Evolutionary conservation across 1,140 invertebrate genomes (phyloP), one percentile per base, ranked within the genome.

Genomic region (Bradysia coprophila): DNA sequence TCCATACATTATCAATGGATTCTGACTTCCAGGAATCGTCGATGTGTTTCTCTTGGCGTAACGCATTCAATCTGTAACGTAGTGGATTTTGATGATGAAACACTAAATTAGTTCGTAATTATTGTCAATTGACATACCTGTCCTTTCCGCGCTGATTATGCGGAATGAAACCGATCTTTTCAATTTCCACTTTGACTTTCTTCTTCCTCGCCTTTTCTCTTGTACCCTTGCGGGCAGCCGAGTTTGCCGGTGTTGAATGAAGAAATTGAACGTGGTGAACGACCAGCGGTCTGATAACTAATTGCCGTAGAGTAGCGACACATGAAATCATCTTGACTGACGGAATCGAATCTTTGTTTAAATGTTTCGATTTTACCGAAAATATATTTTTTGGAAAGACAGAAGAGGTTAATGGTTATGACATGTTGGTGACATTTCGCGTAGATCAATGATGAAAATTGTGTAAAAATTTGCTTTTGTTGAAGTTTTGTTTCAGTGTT

Each of bases 191-290:
- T 57, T 81, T 80, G 28, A 78, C 69, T 61, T 79, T 82, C 38
- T 75, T 75, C 41, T 78, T 76, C 20, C 67, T 65, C 10, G 68
- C 70, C 50, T 73, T 78, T 44, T 78, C 79, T 47, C 82, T 67
- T 5, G 79, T 83, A 44, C 81, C 77, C 61, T 78, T 84, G 43
- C 81, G 67, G 9, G 81, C 80, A 13, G 80, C 80, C 52, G 68
- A 66, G 38, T 51, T 58, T 10, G 64, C 51, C 18, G 63, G 49
- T 2, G 61, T 58, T n/a, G 64, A 56, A 49, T 59, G 55, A 31
- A 60, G 38, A 21, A 38, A 48, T 3, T 55, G 46, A n/a, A 55
- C 13, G 13, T 16, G 36, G 11, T 38, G 6, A 8, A 13, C 6
- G 6, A 8, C 6, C 6, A 28, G 6, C 13, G 24, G 24, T 28